Conservation (phyloP, 2,113 vertebrate species). For the Pollimyrus isidori region DNA sequence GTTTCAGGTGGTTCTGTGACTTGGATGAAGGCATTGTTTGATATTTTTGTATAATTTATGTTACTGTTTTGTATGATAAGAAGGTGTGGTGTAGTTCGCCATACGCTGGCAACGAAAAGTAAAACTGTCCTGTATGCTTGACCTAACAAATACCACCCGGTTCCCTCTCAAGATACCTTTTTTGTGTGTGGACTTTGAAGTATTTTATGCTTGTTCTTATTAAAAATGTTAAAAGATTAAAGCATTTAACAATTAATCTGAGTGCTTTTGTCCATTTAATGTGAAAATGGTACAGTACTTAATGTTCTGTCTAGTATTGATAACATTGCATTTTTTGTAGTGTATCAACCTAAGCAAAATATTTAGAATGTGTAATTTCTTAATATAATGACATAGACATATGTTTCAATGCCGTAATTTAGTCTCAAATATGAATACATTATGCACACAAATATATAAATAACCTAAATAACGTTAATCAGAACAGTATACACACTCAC, state of each 20-base stretch:
- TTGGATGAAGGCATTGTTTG: not conserved
- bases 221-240: slow-evolving; percentile 17
- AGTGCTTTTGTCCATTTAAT: not conserved
- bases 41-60: not conserved
- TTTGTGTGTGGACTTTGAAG: not conserved
- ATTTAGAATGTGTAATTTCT: not conserved
- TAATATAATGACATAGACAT: not conserved
- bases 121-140: slow-evolving; percentile 9
- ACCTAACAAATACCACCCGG: not conserved
- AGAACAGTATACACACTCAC: not conserved
- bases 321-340: not conserved
- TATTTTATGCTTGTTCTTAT: slow-evolving; percentile 12
- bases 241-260: slow-evolving; percentile 10
- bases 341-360: not conserved
- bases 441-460: not conserved
- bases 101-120: not conserved
- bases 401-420: not conserved
- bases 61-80: slow-evolving; percentile 4
- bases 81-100: not conserved
- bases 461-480: not conserved
- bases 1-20: too few species aligned
- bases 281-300: not conserved
- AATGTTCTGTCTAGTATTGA: not conserved
- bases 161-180: not conserved
- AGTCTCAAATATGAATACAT: not conserved